Base-by-base conservation (phyloP, 2,113 vertebrate genomes). In the Rhipidura dahli region DNA sequence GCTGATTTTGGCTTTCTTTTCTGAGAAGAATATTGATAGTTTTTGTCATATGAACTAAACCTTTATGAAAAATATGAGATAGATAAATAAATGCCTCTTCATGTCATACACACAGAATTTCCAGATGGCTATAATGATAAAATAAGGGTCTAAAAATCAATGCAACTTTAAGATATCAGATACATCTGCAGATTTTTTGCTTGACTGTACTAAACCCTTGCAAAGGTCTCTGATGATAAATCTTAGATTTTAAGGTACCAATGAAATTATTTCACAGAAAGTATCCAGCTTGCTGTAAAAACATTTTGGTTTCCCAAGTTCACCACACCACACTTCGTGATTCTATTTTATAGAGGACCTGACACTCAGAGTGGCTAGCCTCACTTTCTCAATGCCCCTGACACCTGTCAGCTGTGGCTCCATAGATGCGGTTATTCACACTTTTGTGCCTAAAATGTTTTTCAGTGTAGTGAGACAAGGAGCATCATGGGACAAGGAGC, bases 381-480 rank as follows among this genome's bases (percentile, higher is more conserved):
- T 75, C 12, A 1, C 14, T 21, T 24, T n/a, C 12, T 42, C 33
- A 37, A 3, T 1, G 7, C 5, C 10, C 9, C 26, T 4, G 8
- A 42, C 5, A 19, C 1, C 3, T 0, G 4, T 24, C 59, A 54
- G 15, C 35, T 60, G 33, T 30, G 35, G 57, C 9, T 66, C 33
- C 21, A 42, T 0, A 1, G 51, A 24, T 9, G 13, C 0, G 1
- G 11, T 23, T 50, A 39, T 50, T 87, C 39, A 30, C 28, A 56
- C 3, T 5, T 79, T 33, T 28, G 18, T 6, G 6, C 15, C 18
- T 27, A 47, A 68, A 73, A 70, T 5, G 5, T 17, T 47, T 69
- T 64, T 22, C 37, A 51, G 49, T 0, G 8, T 30, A 0, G 0
- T 5, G 11, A 26, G 35, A 49, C 18, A 44, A 44, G 24, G 15